These are phyloP conservation scores for Syngnathus typhle DNA, from an alignment of 2,113 vertebrate species.

Conservation along the genomic window DNA sequence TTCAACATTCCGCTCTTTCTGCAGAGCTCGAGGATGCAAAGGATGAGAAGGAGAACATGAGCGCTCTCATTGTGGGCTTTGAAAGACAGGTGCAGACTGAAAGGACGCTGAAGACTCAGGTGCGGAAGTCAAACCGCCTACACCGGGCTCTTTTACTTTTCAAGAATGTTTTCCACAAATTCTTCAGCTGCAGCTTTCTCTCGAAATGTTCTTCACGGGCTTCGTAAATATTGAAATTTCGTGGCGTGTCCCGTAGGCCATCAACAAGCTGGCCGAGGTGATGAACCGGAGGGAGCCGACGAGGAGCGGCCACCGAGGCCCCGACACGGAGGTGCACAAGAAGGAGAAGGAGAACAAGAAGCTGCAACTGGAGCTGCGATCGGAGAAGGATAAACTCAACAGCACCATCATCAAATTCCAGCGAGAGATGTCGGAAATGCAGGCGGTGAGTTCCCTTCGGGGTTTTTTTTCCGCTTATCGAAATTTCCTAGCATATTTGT, in stretches of 20 bases:
- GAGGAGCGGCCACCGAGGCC: slow-evolving; percentile 65
- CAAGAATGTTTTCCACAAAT: not conserved
- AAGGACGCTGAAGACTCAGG: slow-evolving; percentile 93
- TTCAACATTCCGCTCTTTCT: slow-evolving; percentile 8
- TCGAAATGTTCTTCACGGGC: not conserved
- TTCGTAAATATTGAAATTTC: no score
- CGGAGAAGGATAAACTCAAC: slow-evolving; percentile 87
- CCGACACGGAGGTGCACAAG: slow-evolving; percentile 81
- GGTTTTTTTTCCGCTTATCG: not conserved
- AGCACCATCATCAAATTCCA: slow-evolving; percentile 93
- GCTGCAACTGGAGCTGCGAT: slow-evolving; percentile 87
- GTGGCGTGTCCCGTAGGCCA: slow-evolving; percentile 69
- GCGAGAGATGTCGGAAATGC: slow-evolving; percentile 91
- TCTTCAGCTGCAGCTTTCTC: slow-evolving; percentile 35
- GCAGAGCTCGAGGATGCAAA: slow-evolving; percentile 78
- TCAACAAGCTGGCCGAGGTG: slow-evolving; percentile 95
- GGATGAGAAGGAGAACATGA: slow-evolving; percentile 76
- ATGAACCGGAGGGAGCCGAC: slow-evolving; percentile 82
- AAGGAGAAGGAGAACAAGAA: slow-evolving; percentile 95
- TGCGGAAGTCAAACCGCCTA: slow-evolving; percentile 46
- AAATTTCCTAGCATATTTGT: slow-evolving; percentile 2
- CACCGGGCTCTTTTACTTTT: slow-evolving; percentile 23
- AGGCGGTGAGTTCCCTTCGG: slow-evolving; percentile 87
- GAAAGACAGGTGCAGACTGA: slow-evolving; percentile 88
- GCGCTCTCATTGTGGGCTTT: slow-evolving; percentile 74